phyloP scores from a whole-genome alignment of 2,797 vertebrate genomes.

The Muscicapa comitata region DNA sequence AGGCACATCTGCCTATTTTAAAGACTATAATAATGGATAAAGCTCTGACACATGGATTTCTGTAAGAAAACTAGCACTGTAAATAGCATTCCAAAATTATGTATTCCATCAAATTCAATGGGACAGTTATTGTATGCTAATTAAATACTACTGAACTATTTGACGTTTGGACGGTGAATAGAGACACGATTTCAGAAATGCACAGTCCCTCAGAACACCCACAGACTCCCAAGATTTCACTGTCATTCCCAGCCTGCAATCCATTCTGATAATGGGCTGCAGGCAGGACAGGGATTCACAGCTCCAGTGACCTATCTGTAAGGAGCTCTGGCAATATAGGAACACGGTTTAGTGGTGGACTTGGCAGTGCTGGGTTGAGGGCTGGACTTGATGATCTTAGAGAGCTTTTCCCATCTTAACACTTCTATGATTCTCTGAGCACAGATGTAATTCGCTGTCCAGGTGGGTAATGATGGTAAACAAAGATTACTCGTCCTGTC shows the following conservation, averaged over 20 bases:
- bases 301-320: neutral
- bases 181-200: neutral
- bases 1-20: slow-evolving; percentile 55
- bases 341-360: neutral
- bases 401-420: neutral
- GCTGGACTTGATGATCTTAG: neutral
- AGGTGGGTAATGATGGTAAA: neutral
- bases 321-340: neutral
- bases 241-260: neutral
- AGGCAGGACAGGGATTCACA: neutral
- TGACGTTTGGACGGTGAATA: neutral
- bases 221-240: neutral
- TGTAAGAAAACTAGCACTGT: slow-evolving; percentile 38
- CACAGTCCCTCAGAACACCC: slow-evolving; percentile 9
- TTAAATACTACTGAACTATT: slow-evolving; percentile 60
- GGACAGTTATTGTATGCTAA: slow-evolving; percentile 64
- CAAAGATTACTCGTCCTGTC: fast-evolving
- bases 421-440: neutral
- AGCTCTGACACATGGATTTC: slow-evolving; percentile 52
- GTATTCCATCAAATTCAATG: slow-evolving; percentile 47
- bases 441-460: neutral
- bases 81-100: slow-evolving; percentile 57
- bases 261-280: neutral
- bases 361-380: neutral
- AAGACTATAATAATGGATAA: slow-evolving; percentile 32